phyloP scores from a whole-genome alignment of 2,888 invertebrate species.

The Rapana venosa region DNA sequence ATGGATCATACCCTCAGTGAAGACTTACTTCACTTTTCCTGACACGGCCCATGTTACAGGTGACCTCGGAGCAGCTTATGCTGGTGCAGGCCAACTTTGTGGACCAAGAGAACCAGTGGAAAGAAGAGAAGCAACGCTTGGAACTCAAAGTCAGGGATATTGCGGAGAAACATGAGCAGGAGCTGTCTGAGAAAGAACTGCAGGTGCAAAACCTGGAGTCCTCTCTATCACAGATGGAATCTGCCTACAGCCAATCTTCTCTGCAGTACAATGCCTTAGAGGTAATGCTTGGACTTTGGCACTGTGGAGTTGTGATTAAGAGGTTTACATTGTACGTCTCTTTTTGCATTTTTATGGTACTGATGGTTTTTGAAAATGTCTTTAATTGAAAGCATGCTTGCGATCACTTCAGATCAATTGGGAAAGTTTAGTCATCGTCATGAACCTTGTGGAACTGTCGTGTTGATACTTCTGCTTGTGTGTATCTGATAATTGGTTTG shows the following conservation, averaged over 20 bases:
- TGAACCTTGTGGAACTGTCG: no score
- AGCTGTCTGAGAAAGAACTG: conserved; percentile 79
- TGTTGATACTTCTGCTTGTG: no score
- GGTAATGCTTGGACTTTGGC: conserved; percentile 42
- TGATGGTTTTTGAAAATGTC: no score
- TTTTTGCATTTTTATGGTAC: no score
- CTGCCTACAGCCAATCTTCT: conserved; percentile 69
- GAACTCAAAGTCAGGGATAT: conserved; percentile 79
- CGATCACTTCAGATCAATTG: no score
- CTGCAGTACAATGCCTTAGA: conserved; percentile 70
- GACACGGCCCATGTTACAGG: conserved; percentile 70
- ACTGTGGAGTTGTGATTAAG: background rate
- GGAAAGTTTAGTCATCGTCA: no score
- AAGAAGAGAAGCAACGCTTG: conserved; percentile 82
- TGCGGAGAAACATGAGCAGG: conserved; percentile 69
- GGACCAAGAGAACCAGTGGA: conserved; percentile 85
- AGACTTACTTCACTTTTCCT: no score
- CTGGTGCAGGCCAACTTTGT: conserved; percentile 89
- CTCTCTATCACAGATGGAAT: conserved; percentile 65
- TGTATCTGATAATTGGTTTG: no score
- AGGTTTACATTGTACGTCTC: no score
- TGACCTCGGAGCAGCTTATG: conserved; percentile 89
- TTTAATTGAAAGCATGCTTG: no score
- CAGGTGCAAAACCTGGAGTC: conserved; percentile 74
- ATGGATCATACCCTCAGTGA: no score